phyloP scores from a whole-genome alignment of 2,888 invertebrate genomes.

The Hetaerina titia region DNA sequence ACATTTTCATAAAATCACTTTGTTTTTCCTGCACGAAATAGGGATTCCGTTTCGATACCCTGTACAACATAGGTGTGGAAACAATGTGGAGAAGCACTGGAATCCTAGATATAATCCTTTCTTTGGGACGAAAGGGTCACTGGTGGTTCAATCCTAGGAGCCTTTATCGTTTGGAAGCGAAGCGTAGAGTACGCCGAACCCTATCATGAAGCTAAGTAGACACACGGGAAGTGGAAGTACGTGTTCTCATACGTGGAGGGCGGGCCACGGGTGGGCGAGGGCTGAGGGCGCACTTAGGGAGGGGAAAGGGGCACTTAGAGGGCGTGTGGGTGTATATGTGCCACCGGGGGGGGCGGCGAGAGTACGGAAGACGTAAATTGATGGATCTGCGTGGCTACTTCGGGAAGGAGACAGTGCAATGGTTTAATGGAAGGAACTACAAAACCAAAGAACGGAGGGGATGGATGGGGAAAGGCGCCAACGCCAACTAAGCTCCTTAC shows the following conservation, averaged over 20 bases:
- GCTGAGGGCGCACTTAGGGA: neutral
- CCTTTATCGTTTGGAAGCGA: neutral
- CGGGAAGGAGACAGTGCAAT: neutral
- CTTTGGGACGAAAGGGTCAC: neutral
- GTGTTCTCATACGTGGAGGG: constrained; percentile 35
- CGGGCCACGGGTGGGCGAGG: neutral
- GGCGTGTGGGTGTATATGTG: neutral
- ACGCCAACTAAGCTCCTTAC: neutral
- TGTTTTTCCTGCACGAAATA: too few species aligned
- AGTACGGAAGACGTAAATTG: neutral
- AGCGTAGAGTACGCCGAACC: neutral
- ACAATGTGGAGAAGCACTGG: too few species aligned
- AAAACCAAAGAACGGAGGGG: neutral
- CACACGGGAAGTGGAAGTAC: neutral
- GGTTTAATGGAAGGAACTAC: neutral
- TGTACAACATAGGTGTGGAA: too few species aligned
- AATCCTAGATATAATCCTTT: too few species aligned
- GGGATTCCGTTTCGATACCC: too few species aligned
- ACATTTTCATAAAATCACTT: too few species aligned
- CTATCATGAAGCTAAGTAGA: neutral
- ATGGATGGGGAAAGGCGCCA: neutral
- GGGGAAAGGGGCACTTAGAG: neutral
- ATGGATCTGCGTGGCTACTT: constrained; percentile 33
- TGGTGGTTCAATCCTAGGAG: neutral
- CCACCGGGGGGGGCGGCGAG: neutral